Evolutionary conservation across 2,888 invertebrate species (phyloP).

Genomic region (Ethmia dodecea): DNA sequence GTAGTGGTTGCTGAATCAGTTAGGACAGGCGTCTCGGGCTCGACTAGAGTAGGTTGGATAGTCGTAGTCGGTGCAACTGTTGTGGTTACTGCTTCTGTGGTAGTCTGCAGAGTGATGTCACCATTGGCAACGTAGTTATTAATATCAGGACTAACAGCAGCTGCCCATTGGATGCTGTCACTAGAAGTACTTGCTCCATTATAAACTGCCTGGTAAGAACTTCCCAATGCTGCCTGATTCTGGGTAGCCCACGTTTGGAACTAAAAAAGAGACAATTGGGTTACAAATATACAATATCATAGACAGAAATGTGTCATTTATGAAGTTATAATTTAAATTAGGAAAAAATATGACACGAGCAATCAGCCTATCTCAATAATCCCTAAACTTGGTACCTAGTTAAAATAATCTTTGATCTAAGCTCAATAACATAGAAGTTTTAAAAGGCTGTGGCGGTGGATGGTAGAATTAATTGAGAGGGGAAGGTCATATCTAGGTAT

Average conservation of each 20-base stretch:
- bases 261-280: too few species aligned
- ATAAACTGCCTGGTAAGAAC: constrained; percentile 24
- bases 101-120: constrained; percentile 17
- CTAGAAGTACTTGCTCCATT: constrained; percentile 28
- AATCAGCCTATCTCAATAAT: too few species aligned
- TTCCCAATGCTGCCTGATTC: constrained; percentile 28
- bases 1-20: constrained; percentile 39
- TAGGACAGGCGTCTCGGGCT: constrained; percentile 42
- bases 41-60: constrained; percentile 19
- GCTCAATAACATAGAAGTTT: too few species aligned
- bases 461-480: too few species aligned
- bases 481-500: too few species aligned
- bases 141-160: constrained; percentile 32
- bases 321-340: too few species aligned
- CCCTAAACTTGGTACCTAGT: too few species aligned
- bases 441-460: too few species aligned
- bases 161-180: constrained; percentile 37
- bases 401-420: too few species aligned
- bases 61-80: constrained; percentile 21
- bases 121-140: constrained; percentile 35
- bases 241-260: constrained; percentile 47
- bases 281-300: too few species aligned
- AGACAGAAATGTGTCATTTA: too few species aligned
- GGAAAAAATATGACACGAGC: too few species aligned
- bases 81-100: constrained; percentile 15